Base-by-base conservation (phyloP, 2,888 invertebrate genomes). In the Epinotia brunnichana region DNA sequence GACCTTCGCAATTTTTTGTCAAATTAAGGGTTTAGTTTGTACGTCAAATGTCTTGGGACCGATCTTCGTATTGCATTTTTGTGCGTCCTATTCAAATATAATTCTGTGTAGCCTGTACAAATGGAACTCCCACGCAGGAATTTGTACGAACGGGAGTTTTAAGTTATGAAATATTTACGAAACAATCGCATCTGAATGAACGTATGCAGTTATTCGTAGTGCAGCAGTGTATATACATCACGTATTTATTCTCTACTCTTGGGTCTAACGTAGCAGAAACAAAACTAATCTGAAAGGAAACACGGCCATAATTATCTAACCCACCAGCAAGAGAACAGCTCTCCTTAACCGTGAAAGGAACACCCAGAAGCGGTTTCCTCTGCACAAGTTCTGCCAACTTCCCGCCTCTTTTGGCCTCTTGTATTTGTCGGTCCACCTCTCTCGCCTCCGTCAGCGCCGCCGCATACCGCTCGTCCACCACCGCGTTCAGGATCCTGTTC, bases 281-380 rank as follows among this genome's bases (percentile, higher is more conserved):
- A n/a, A n/a, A n/a, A n/a, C n/a, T n/a, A n/a, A n/a, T n/a, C n/a
- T n/a, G n/a, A n/a, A n/a, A 0, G 3, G 13, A 41, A 41, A 41
- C 3, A 41, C 2, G 5, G 7, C 5, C 0, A 48, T 5, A 7
- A 48, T 48, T n/a, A 7, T n/a, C 17, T n/a, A 2, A 78, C 87
- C 84, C 19, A 96, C 97, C 97, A 90, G 94, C 94, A 0, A 97
- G 90, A 0, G 94, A 94, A 79, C 97, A 96, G 78, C 96, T 95
- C 85, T 97, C 97, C 84, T 98, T 98, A 0, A 96, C 95, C 2
- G 97, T 97, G 59, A 97, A 94, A 0, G 98, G 98, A 19, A 98
- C 94, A 0, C 98, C 98, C 1, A 97, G 90, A 68, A 98, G 88
- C 0, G 97, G 97, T 76, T 94, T 94, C 19, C 93, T 89, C 2